Evolutionary conservation across 30 jellyfish, hydroid and myxozoan species (phyloP), one percentile per base, ranked within the genome.

Genomic region (Chrysaora quinquecirrha): DNA sequence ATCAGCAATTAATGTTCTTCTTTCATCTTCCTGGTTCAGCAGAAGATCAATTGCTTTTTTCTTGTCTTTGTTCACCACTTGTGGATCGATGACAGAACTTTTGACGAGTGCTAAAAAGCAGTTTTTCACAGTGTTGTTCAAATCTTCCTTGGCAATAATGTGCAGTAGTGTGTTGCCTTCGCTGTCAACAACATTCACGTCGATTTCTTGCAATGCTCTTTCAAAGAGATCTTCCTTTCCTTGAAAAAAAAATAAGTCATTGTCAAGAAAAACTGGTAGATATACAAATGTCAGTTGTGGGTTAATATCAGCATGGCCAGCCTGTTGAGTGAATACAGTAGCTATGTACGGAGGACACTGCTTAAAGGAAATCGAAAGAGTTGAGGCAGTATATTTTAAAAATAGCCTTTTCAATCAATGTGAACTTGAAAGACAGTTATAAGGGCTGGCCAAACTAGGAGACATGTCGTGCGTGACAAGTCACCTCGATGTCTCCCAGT

Each of bases 91-190:
- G 1, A 7, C 27, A 2, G 64, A 65, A 12, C 73, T 29, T 18
- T 87, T 67, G n/a, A 60, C 29, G 22, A 87, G n/a, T 25, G 71
- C 34, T 3, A 70, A 68, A 60, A 87, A 19, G 62, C 96, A 85
- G 11, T 34, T 47, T 23, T 56, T 25, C 18, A 35, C 84, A 4
- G 33, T 35, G 19, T 25, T 16, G 4, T 83, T n/a, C 2, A 3
- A 14, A 19, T 70, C 64, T 74, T 32, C 80, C 30, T 38, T 87
- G 28, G 87, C 84, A 31, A 87, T 49, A 34, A 87, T n/a, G 71
- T 89, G 97, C 20, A 89, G 90, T 34, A 43, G 61, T 62, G 78
- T 80, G 69, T 75, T 72, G 21, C 90, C 90, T 19, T 48, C n/a
- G 11, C 23, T 63, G 52, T 89, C 94, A 1, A 16, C 61, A 23